phyloP scores from a whole-genome alignment of 2,113 vertebrate genomes.

The Papio anubis region DNA sequence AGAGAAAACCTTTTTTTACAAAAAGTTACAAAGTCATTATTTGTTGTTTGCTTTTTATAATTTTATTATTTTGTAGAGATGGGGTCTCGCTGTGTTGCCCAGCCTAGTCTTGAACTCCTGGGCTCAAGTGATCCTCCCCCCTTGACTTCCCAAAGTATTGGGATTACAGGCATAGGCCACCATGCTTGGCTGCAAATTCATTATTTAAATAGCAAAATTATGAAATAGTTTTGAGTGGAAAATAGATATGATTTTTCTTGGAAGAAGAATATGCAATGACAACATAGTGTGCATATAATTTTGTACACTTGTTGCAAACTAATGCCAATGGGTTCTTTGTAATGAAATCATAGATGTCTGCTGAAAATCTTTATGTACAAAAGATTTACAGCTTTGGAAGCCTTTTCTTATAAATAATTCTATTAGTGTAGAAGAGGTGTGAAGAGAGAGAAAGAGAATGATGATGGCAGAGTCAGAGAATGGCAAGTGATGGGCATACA shows the following conservation, averaged over 20 bases:
- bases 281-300: not conserved
- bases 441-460: not conserved
- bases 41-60: too few relatives aligned
- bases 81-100: too few relatives aligned
- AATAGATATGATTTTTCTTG: slow-evolving; percentile 4
- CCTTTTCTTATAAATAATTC: slow-evolving; percentile 2
- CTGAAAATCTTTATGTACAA: not conserved
- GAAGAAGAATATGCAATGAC: not conserved
- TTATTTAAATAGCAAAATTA: slow-evolving; percentile 35
- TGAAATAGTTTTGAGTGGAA: not conserved
- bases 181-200: not conserved
- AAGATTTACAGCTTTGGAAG: not conserved
- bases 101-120: too few relatives aligned
- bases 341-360: not conserved
- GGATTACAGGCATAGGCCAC: too few relatives aligned
- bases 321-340: not conserved
- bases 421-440: not conserved
- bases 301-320: not conserved
- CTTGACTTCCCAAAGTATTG: too few relatives aligned
- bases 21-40: not conserved
- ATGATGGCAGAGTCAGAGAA: not conserved
- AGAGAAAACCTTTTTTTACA: not conserved
- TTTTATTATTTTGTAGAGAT: too few relatives aligned
- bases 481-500: not conserved
- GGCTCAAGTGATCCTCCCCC: too few relatives aligned